These are phyloP conservation scores for Pteruthius melanotis DNA, from an alignment of 2,113 vertebrate genomes.

Conservation along the genomic window DNA sequence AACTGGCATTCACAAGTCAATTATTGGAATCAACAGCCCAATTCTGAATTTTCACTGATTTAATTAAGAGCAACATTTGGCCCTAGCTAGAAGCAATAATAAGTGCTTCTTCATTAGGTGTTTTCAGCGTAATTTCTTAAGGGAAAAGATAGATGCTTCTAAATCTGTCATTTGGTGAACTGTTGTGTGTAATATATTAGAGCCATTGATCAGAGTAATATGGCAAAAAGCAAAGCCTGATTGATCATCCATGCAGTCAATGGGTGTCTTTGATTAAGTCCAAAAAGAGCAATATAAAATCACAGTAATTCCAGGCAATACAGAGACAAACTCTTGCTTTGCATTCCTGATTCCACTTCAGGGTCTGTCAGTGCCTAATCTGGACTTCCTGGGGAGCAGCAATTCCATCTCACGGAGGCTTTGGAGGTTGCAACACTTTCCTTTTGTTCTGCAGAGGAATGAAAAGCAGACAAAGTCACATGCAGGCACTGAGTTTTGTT, in stretches of 20 bases:
- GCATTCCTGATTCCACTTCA: background rate
- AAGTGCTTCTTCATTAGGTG: constrained; percentile 61
- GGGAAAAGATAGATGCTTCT: constrained; percentile 63
- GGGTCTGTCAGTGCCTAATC: background rate
- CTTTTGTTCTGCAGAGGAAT: background rate
- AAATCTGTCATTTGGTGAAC: constrained; percentile 67
- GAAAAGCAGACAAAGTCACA: background rate
- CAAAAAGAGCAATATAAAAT: constrained; percentile 64
- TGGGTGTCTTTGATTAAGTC: constrained; percentile 48
- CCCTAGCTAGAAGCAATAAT: constrained; percentile 38
- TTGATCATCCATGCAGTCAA: constrained; percentile 40
- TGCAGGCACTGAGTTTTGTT: accelerated
- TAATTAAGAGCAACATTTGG: constrained; percentile 57
- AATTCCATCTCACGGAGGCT: background rate
- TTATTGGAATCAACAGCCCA: constrained; percentile 5
- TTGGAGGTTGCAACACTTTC: background rate
- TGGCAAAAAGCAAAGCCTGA: constrained; percentile 70
- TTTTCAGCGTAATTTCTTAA: constrained; percentile 67
- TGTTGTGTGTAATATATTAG: constrained; percentile 69
- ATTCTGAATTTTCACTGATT: constrained; percentile 47
- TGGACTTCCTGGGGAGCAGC: background rate
- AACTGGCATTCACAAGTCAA: background rate
- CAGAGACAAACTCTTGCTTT: background rate
- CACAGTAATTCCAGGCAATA: constrained; percentile 55
- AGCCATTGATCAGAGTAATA: constrained; percentile 71